These are phyloP conservation scores for Acheta domesticus DNA, from an alignment of 2,888 invertebrate species.

Conservation along the genomic window DNA sequence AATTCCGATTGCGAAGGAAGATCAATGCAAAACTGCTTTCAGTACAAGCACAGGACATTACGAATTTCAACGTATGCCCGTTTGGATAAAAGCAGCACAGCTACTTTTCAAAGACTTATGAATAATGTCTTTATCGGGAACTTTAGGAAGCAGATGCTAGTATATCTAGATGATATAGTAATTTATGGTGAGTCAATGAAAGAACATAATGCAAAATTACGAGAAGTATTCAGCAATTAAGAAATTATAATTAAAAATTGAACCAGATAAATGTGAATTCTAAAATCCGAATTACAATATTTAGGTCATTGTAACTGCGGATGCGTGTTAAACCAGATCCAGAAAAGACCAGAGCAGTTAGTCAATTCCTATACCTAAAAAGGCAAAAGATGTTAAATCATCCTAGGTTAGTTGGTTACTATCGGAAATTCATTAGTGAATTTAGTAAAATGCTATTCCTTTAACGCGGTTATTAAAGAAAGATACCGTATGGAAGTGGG, in stretches of 20 bases:
- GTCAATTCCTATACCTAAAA: background rate
- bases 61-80: constrained; percentile 42
- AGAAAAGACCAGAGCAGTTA: constrained; percentile 39
- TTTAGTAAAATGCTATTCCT: too few relatives aligned
- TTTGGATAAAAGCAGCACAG: constrained; percentile 42
- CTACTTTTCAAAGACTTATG: constrained; percentile 44
- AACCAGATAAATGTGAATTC: constrained; percentile 28
- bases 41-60: constrained; percentile 41
- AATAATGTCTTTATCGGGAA: constrained; percentile 40
- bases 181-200: constrained; percentile 18
- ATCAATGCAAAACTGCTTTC: constrained; percentile 42
- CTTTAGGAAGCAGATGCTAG: constrained; percentile 39
- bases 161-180: constrained; percentile 43
- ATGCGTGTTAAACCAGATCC: constrained; percentile 44
- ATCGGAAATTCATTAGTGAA: too few relatives aligned
- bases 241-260: constrained; percentile 19
- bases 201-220: constrained; percentile 3
- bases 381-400: background rate
- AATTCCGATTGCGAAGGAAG: constrained; percentile 39
- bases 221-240: background rate
- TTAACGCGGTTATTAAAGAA: too few relatives aligned
- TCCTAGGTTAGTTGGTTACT: too few relatives aligned
- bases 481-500: too few relatives aligned
- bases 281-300: constrained; percentile 40
- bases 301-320: constrained; percentile 43